Evolutionary conservation across 2,888 invertebrate species (phyloP).

Genomic region (Drosophila niveifrons): DNA sequence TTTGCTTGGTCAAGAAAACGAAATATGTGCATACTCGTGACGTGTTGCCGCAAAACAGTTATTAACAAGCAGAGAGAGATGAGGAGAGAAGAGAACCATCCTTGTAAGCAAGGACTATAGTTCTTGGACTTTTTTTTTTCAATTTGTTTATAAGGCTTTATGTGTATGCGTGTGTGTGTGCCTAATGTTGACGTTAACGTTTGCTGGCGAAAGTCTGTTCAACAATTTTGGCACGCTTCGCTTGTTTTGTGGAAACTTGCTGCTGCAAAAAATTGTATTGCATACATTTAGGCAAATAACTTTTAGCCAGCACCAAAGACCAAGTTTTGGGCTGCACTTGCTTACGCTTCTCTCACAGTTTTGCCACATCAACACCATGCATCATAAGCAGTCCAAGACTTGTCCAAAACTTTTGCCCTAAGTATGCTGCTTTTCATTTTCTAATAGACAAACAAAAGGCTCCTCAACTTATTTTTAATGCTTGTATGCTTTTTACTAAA

Average conservation of each 20-base stretch:
- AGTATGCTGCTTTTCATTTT: conserved; percentile 3
- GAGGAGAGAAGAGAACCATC: not conserved
- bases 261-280: conserved; percentile 53
- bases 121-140: conserved; percentile 6
- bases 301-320: conserved; percentile 24
- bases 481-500: not conserved
- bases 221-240: conserved; percentile 63
- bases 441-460: conserved; percentile 7
- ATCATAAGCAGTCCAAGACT: conserved; percentile 22
- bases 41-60: conserved; percentile 31
- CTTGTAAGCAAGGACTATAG: not conserved
- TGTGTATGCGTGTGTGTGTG: conserved; percentile 22
- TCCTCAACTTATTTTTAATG: not conserved
- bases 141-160: not conserved
- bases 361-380: conserved; percentile 20
- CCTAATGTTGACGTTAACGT: conserved; percentile 49
- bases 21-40: conserved; percentile 53
- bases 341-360: not conserved
- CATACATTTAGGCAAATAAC: conserved; percentile 54
- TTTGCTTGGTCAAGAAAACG: conserved; percentile 60
- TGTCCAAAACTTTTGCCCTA: not conserved
- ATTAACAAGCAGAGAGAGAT: conserved; percentile 54
- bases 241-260: conserved; percentile 51
- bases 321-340: conserved; percentile 46
- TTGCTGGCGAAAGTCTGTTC: conserved; percentile 29